These are phyloP conservation scores for Polyommatus icarus DNA, from an alignment of 2,888 invertebrate species.

Conservation along the genomic window DNA sequence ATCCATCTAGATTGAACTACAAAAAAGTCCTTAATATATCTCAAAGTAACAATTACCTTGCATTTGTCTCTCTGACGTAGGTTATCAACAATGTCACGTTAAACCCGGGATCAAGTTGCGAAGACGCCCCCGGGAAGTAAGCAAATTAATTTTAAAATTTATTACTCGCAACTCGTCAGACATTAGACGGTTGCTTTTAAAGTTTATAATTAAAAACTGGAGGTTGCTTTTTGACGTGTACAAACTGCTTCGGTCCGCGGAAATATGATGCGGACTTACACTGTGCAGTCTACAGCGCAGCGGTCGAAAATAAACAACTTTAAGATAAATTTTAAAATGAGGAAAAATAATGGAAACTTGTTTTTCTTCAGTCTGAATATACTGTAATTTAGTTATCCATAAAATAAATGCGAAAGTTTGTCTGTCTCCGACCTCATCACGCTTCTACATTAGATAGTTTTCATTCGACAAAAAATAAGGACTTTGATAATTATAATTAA, in stretches of 20 bases:
- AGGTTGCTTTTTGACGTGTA: slow-evolving; percentile 26
- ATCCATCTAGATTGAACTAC: background rate
- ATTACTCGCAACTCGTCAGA: slow-evolving; percentile 5
- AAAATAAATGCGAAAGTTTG: too few species aligned
- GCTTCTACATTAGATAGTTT: too few species aligned
- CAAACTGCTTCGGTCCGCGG: background rate
- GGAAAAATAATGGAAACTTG: background rate
- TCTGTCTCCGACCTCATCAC: too few species aligned
- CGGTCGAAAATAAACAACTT: slow-evolving; percentile 8
- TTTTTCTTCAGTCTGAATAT: background rate
- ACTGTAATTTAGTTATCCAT: background rate
- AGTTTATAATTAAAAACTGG: slow-evolving; percentile 30
- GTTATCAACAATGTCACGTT: background rate
- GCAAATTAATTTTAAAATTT: slow-evolving; percentile 30
- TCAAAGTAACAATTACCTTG: background rate
- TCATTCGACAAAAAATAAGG: too few species aligned
- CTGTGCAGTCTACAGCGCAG: background rate
- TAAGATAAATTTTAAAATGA: background rate
- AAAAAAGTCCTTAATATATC: background rate
- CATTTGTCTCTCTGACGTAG: background rate
- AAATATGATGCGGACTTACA: slow-evolving; percentile 23
- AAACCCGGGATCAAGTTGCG: background rate
- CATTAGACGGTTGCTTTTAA: background rate
- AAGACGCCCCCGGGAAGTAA: slow-evolving; percentile 13
- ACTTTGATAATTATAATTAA: too few species aligned